These are phyloP conservation scores for Tachuris rubrigastra DNA, from an alignment of 2,113 vertebrate genomes.

Conservation along the genomic window DNA sequence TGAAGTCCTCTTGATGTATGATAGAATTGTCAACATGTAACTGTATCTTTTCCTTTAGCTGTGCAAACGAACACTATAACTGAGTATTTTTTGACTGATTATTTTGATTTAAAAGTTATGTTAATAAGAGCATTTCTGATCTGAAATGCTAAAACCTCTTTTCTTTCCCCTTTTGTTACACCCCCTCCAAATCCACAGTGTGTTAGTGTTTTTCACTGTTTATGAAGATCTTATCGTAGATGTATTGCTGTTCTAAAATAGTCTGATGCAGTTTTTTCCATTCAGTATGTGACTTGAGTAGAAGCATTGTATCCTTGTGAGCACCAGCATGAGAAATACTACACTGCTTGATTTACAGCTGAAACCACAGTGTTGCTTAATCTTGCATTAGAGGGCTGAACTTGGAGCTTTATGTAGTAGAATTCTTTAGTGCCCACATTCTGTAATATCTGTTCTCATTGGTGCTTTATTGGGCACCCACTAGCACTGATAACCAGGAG, in stretches of 20 bases:
- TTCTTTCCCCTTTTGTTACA: neutral
- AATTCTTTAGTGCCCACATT: conserved; percentile 61
- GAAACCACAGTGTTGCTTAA: neutral
- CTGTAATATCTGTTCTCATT: conserved; percentile 30
- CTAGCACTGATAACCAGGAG: conserved; percentile 7
- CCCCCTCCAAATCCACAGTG: neutral
- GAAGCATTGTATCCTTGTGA: conserved; percentile 13
- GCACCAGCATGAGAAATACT: conserved; percentile 3
- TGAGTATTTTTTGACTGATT: neutral
- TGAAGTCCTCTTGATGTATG: neutral
- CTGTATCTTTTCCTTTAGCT: neutral
- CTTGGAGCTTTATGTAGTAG: neutral
- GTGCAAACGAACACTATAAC: accelerated
- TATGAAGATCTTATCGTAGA: neutral
- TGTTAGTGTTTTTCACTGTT: neutral
- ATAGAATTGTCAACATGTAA: neutral
- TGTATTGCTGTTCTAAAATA: neutral
- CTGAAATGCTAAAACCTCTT: neutral
- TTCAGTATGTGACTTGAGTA: conserved; percentile 1
- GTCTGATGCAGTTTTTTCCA: neutral
- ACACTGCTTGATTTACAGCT: neutral
- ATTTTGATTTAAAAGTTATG: neutral
- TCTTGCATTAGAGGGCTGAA: neutral
- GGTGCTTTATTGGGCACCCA: conserved; percentile 27
- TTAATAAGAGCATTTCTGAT: neutral